Evolutionary conservation across 2,888 invertebrate species (phyloP).

Genomic region (Pterobdella sp.): DNA sequence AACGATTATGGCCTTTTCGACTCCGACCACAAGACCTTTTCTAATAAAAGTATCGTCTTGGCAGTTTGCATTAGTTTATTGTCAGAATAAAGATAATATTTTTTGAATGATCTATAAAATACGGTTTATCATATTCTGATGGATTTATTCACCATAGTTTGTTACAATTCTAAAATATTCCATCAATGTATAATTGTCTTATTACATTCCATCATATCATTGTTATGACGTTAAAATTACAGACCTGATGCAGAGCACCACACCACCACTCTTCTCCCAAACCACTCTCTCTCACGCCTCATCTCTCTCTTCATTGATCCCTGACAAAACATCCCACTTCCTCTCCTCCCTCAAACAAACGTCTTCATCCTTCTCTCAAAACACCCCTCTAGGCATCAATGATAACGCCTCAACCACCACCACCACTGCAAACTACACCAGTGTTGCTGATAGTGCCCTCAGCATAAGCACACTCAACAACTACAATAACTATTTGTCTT

Average conservation of each 20-base stretch:
- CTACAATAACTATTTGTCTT: neutral
- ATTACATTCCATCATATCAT: too few relatives aligned
- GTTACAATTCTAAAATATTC: too few relatives aligned
- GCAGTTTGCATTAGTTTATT: too few relatives aligned
- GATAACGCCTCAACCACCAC: neutral
- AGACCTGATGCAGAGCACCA: neutral
- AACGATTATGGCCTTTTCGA: neutral
- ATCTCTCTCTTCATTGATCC: neutral
- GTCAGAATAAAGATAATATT: too few relatives aligned
- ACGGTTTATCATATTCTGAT: too few relatives aligned
- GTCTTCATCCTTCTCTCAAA: neutral
- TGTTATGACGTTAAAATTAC: too few relatives aligned
- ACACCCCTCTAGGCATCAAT: neutral
- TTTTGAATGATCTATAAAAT: too few relatives aligned
- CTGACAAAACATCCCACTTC: neutral
- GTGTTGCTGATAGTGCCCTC: neutral
- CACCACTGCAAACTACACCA: neutral
- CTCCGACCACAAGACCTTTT: neutral
- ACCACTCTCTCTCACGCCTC: constrained; percentile 5
- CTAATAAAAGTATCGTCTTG: neutral
- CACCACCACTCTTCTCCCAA: neutral
- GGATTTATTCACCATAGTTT: too few relatives aligned
- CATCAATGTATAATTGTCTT: too few relatives aligned
- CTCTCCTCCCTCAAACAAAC: neutral
- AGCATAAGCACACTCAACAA: neutral